These are phyloP conservation scores for Sarcophilus harrisii DNA, from an alignment of 2,797 vertebrate species.

Conservation along the genomic window DNA sequence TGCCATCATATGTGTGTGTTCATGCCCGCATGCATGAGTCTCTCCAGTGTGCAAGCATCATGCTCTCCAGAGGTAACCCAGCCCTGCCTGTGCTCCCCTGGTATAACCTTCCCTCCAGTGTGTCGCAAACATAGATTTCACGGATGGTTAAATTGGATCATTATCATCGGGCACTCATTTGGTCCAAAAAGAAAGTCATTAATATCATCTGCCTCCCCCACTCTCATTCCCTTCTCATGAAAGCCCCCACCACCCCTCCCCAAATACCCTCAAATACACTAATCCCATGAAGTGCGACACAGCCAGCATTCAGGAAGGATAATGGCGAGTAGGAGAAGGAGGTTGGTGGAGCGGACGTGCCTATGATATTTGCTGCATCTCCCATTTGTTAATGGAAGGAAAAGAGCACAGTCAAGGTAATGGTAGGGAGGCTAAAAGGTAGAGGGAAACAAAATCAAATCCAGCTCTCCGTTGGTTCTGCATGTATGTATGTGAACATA, in stretches of 20 bases:
- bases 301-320: constrained; percentile 76
- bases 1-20: constrained; percentile 68
- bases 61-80: constrained; percentile 79
- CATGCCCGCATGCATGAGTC: constrained; percentile 55
- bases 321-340: constrained; percentile 65
- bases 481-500: constrained; percentile 64
- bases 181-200: constrained; percentile 82
- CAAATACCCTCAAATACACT: constrained; percentile 75
- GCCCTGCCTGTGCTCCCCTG: constrained; percentile 75
- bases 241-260: constrained; percentile 75
- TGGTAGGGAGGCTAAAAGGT: constrained; percentile 38
- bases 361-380: constrained; percentile 74
- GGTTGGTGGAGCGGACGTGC: constrained; percentile 70
- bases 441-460: constrained; percentile 64
- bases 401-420: constrained; percentile 68
- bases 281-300: constrained; percentile 83
- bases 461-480: constrained; percentile 53
- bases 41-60: constrained; percentile 75
- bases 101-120: constrained; percentile 83
- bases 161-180: constrained; percentile 87
- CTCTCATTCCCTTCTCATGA: constrained; percentile 64
- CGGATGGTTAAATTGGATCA: constrained; percentile 90
- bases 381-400: constrained; percentile 60
- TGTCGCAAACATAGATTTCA: constrained; percentile 88
- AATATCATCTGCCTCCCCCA: constrained; percentile 81